Base-by-base conservation (phyloP, 2,888 invertebrate genomes). In the Helobdella robusta region DNA sequence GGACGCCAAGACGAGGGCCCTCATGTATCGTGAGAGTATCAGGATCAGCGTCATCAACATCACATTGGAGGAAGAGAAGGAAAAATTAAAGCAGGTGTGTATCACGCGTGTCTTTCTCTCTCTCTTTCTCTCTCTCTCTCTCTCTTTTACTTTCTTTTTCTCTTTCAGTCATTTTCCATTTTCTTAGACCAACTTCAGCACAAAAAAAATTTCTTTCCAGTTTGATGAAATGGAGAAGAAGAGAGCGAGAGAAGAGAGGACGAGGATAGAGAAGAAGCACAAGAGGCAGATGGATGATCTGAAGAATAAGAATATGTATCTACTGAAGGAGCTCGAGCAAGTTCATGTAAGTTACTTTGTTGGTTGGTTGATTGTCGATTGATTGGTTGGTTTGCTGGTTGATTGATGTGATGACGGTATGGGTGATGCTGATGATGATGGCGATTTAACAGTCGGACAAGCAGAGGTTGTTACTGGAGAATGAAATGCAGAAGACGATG, bases 161-260 rank as follows among this genome's bases (percentile, higher is more conserved):
- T 30, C 11, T 28, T 11, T 58, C 23, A 11, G 4, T 6, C n/a
- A n/a, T n/a, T n/a, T n/a, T n/a, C n/a, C n/a, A n/a, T n/a, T n/a
- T n/a, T n/a, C n/a, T n/a, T n/a, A n/a, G n/a, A n/a, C n/a, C n/a
- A n/a, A n/a, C n/a, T n/a, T n/a, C n/a, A n/a, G n/a, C n/a, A n/a
- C n/a, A n/a, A n/a, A n/a, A n/a, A 15, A 60, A 44, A 8, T 34
- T 50, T 25, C 18, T 34, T 34, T 23, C n/a, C 78, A 91, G 89
- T 97, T 97, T 82, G 94, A 95, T 83, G 95, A 95, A 79, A 91
- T 91, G 76, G 94, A 95, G 81, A 93, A 93, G 82, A 89, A 90
- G 75, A 84, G 93, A 34, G 93, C 94, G 79, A 86, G 89, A 71
- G 89, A 91, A 1, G 94, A 95, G 76, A 91, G 92, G 73, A 87